Conservation (phyloP, 2,888 invertebrate species). For the Pegoplata infirma region DNA sequence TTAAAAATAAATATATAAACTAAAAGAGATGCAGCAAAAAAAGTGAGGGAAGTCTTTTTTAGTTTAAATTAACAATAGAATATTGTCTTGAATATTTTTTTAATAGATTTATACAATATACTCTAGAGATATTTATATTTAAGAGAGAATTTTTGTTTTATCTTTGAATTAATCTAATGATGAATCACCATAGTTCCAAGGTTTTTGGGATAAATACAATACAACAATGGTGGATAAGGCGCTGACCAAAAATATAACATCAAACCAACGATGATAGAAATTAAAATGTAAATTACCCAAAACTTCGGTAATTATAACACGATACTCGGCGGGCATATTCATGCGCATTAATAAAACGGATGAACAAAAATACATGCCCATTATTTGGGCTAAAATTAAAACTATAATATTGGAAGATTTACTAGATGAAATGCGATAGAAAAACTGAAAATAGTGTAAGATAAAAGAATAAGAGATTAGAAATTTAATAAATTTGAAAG, state of each 20-base stretch:
- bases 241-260: constrained; percentile 98
- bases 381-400: constrained; percentile 96
- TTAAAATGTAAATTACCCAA: constrained; percentile 98
- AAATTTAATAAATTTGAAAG: not conserved
- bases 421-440: constrained; percentile 98
- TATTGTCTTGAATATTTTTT: constrained; percentile 12
- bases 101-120: constrained; percentile 14
- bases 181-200: constrained; percentile 80
- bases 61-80: constrained; percentile 14
- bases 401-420: constrained; percentile 99
- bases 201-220: constrained; percentile 96
- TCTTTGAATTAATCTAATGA: constrained; percentile 70
- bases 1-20: not conserved
- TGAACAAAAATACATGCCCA: constrained; percentile 99
- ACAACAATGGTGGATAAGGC: constrained; percentile 97
- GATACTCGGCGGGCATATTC: constrained; percentile 99
- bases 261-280: constrained; percentile 99
- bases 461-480: not conserved
- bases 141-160: not conserved
- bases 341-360: constrained; percentile 97
- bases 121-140: not conserved
- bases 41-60: constrained; percentile 29
- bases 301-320: constrained; percentile 91
- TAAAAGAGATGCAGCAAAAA: not conserved
- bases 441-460: constrained; percentile 93